Conservation (phyloP, 2,888 invertebrate species). For the Orthosia gothica region DNA sequence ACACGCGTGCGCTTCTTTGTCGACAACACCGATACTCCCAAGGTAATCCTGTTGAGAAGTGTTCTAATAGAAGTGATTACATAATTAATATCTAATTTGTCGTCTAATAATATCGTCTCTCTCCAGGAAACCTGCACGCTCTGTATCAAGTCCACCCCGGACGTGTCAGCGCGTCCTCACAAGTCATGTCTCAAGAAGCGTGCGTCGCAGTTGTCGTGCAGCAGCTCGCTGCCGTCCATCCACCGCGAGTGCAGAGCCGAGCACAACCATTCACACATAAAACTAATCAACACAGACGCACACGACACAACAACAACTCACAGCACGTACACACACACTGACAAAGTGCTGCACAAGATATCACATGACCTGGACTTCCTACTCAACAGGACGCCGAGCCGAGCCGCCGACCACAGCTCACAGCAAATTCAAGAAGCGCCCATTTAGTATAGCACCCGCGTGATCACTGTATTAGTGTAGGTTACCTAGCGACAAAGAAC, state of each 20-base stretch:
- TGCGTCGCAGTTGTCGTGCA: conserved; percentile 75
- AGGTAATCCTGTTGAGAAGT: no score
- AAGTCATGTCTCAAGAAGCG: conserved; percentile 88
- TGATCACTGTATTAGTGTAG: conserved; percentile 36
- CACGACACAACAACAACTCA: conserved; percentile 81
- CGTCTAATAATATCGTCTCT: background rate
- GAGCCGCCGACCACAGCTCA: conserved; percentile 66
- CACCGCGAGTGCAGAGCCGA: conserved; percentile 70
- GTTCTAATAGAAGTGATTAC: background rate
- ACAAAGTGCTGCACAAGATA: conserved; percentile 95
- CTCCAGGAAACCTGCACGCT: conserved; percentile 82
- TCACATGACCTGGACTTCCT: conserved; percentile 96
- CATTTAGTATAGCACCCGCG: conserved; percentile 74
- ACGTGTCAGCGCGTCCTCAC: conserved; percentile 85
- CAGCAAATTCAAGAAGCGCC: conserved; percentile 86
- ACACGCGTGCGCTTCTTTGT: no score
- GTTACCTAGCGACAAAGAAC: conserved; percentile 78
- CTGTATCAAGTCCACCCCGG: conserved; percentile 86
- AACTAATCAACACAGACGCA: conserved; percentile 84
- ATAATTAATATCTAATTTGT: background rate
- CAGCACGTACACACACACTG: conserved; percentile 85
- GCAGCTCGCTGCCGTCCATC: conserved; percentile 85
- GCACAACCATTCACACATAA: conserved; percentile 81
- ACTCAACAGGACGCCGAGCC: conserved; percentile 92
- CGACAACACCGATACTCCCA: no score